Percentiles rank a stretch among this genome's conserved stretches.
These are phyloP conservation scores for Pipa parva DNA, from an alignment of 2,113 vertebrate species.

Conservation along the genomic window DNA sequence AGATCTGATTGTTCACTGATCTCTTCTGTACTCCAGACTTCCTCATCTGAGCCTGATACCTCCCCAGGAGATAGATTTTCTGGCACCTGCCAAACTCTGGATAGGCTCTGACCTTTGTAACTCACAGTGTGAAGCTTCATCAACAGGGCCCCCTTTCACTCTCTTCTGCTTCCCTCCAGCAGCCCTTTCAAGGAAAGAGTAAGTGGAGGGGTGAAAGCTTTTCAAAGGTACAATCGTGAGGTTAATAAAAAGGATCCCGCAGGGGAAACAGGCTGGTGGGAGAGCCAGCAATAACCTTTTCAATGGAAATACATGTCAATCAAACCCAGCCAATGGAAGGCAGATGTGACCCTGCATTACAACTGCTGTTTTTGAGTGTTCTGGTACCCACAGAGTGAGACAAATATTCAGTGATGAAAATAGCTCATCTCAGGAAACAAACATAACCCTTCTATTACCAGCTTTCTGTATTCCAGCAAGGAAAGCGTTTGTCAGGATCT, in stretches of 20 bases:
- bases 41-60: constrained; percentile 19
- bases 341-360: constrained; percentile 27
- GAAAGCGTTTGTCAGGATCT: no score
- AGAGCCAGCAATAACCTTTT: constrained; percentile 40
- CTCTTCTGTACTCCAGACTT: constrained; percentile 15
- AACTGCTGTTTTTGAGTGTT: constrained; percentile 28
- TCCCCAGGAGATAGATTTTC: constrained; percentile 32
- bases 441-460: constrained; percentile 14
- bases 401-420: constrained; percentile 27
- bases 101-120: constrained; percentile 39
- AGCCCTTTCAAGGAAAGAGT: constrained; percentile 28
- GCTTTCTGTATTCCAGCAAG: not conserved
- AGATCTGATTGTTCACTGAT: constrained; percentile 18
- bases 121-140: constrained; percentile 37
- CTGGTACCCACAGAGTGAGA: constrained; percentile 21
- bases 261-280: constrained; percentile 31
- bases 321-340: constrained; percentile 38
- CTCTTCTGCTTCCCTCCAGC: constrained; percentile 2
- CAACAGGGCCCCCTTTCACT: constrained; percentile 32
- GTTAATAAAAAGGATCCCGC: constrained; percentile 42
- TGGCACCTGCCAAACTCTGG: constrained; percentile 43
- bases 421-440: constrained; percentile 2
- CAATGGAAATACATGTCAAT: constrained; percentile 42
- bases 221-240: constrained; percentile 43
- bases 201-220: constrained; percentile 22